These are phyloP conservation scores for Sepiola atlantica DNA, from an alignment of 2,888 invertebrate species.

Conservation along the genomic window DNA sequence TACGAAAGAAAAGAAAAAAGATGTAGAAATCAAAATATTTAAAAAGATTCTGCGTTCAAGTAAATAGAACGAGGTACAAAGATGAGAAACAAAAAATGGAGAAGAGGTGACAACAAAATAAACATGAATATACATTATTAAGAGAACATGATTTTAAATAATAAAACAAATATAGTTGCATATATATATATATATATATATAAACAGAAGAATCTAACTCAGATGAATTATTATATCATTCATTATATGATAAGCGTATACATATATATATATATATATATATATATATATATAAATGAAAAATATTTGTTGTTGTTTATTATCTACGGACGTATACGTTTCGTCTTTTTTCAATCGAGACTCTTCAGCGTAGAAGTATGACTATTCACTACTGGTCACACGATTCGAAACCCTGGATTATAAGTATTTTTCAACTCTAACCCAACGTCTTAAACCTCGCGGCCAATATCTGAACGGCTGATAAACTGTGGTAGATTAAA, in stretches of 20 bases:
- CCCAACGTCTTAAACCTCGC: too few relatives aligned
- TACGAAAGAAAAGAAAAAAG: neutral
- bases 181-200: neutral
- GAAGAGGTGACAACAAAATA: neutral
- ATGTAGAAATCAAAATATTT: neutral
- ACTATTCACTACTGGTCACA: too few relatives aligned
- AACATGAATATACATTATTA: neutral
- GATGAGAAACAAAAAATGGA: neutral
- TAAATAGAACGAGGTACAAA: neutral
- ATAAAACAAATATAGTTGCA: neutral
- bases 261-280: neutral
- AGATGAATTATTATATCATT: neutral
- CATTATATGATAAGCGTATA: neutral
- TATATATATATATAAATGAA: too few relatives aligned
- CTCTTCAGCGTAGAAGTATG: too few relatives aligned
- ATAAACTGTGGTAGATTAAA: too few relatives aligned
- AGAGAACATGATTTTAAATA: neutral
- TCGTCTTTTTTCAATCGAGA: too few relatives aligned
- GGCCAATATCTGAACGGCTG: too few relatives aligned
- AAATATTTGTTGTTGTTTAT: too few relatives aligned
- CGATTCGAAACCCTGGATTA: too few relatives aligned
- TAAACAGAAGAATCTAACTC: neutral
- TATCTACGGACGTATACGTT: too few relatives aligned
- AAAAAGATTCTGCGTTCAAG: neutral
- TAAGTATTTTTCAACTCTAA: too few relatives aligned